Evolutionary conservation across 2,113 vertebrate genomes (phyloP).

Genomic region (Paramisgurnus dabryanus): DNA sequence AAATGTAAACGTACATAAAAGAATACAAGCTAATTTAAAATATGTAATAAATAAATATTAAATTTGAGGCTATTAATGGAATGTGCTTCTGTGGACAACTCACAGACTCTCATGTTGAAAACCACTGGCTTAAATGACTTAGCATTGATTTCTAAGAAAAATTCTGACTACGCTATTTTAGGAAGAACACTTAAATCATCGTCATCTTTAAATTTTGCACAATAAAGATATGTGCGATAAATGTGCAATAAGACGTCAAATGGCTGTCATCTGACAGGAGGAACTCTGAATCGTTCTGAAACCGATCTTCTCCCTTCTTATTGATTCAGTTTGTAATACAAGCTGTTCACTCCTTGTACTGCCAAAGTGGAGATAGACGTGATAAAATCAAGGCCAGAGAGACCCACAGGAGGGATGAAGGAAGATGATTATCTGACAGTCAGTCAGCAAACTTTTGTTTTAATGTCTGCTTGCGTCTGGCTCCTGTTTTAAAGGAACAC

Average conservation of each 20-base stretch:
- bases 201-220: no score
- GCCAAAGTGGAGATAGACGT: conserved; percentile 57
- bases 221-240: no score
- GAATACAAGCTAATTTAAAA: no score
- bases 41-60: no score
- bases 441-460: conserved; percentile 27
- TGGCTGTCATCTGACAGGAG: conserved; percentile 37
- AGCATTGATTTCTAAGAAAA: no score
- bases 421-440: conserved; percentile 48
- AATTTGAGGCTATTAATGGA: no score
- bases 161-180: no score
- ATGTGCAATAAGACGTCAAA: conserved; percentile 41
- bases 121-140: no score
- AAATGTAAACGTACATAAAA: no score
- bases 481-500: neutral
- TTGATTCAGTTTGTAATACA: conserved; percentile 58
- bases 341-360: conserved; percentile 53
- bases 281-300: conserved; percentile 40
- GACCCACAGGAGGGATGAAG: conserved; percentile 26
- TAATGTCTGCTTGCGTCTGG: conserved; percentile 22
- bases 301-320: conserved; percentile 52
- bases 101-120: no score
- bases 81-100: no score
- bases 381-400: conserved; percentile 46
- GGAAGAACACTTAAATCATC: no score